Evolutionary conservation across 2,888 invertebrate species (phyloP).

Genomic region (Autographa pulchrina): DNA sequence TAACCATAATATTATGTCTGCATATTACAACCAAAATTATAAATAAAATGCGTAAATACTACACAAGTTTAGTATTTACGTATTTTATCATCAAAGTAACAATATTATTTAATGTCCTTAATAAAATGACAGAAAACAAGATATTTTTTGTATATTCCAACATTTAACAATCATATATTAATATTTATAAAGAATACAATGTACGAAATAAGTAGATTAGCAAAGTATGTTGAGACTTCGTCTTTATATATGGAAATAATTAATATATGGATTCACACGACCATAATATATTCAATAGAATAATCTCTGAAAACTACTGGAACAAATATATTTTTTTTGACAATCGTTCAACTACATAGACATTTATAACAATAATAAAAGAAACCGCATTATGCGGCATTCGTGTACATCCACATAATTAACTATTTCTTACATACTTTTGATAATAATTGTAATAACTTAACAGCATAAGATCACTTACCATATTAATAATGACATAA

Average conservation of each 20-base stretch:
- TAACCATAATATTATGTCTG: neutral
- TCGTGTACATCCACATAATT: neutral
- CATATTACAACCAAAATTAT: neutral
- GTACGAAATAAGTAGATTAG: slow-evolving; percentile 1
- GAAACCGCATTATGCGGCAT: neutral
- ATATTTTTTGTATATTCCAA: slow-evolving; percentile 6
- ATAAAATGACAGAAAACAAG: slow-evolving; percentile 3
- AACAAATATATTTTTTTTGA: too few species aligned
- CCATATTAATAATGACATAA: slow-evolving; percentile 4
- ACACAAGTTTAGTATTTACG: too few species aligned
- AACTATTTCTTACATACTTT: neutral
- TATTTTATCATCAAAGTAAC: slow-evolving; percentile 10
- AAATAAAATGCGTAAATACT: neutral
- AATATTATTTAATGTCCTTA: neutral
- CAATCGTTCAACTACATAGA: too few species aligned
- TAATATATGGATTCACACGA: neutral
- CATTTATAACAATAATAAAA: too few species aligned
- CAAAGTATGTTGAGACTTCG: neutral
- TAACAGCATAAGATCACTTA: slow-evolving; percentile 2
- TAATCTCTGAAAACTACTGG: too few species aligned
- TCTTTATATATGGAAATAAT: neutral
- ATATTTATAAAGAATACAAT: slow-evolving; percentile 7
- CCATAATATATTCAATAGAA: neutral
- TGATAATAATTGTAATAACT: neutral
- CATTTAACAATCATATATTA: slow-evolving; percentile 24